These are phyloP conservation scores for Morinoia aosen DNA, from an alignment of 2,888 invertebrate genomes.

Conservation along the genomic window DNA sequence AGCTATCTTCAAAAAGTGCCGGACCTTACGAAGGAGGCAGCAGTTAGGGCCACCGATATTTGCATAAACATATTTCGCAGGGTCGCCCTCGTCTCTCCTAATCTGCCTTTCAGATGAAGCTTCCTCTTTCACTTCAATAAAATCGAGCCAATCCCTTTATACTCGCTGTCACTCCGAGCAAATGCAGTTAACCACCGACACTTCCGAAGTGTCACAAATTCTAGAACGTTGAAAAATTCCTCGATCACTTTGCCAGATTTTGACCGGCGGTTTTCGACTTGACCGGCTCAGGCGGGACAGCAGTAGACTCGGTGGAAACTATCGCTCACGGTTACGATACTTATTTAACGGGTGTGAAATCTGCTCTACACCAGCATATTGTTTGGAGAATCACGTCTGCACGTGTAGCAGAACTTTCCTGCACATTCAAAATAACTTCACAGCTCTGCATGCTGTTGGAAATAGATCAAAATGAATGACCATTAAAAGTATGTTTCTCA, in stretches of 20 bases:
- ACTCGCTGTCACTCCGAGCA: conserved; percentile 37
- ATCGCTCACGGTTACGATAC: not conserved
- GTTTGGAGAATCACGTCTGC: not conserved
- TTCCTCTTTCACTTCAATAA: conserved; percentile 41
- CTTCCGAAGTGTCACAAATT: conserved; percentile 34
- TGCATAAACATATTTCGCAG: conserved; percentile 42
- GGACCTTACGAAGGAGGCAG: not conserved
- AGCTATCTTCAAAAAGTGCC: not conserved
- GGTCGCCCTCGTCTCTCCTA: conserved; percentile 24
- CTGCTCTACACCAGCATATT: not conserved
- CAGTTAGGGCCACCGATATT: not conserved
- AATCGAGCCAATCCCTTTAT: conserved; percentile 21
- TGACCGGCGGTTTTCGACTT: not conserved
- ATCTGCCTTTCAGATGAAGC: conserved; percentile 48
- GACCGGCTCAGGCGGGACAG: not conserved
- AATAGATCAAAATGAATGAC: too few relatives aligned
- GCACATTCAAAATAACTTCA: too few relatives aligned
- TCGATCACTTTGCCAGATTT: not conserved
- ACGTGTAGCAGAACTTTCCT: not conserved
- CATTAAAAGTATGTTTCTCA: not conserved
- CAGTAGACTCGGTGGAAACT: not conserved
- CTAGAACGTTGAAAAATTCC: conserved; percentile 5
- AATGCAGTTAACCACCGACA: conserved; percentile 34
- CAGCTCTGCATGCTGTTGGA: too few relatives aligned
- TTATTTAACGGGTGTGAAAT: not conserved